phyloP scores from a whole-genome alignment of 2,113 vertebrate species.

The Microtus ochrogaster region DNA sequence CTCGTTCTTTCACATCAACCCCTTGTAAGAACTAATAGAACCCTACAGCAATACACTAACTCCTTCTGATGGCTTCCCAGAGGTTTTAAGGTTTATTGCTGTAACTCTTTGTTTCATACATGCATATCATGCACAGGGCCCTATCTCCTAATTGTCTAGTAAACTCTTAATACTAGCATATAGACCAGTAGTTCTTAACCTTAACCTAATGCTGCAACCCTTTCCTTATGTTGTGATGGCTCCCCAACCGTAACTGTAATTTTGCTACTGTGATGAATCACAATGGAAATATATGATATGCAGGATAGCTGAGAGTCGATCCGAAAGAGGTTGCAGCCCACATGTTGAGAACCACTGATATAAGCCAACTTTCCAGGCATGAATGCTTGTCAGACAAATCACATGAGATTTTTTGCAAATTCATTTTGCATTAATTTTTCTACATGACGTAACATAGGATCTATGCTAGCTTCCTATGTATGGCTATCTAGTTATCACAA shows the following conservation, averaged over 20 bases:
- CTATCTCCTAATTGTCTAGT: background rate
- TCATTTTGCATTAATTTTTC: background rate
- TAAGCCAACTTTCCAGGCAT: background rate
- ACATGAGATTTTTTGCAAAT: background rate
- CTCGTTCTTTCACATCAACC: too few relatives aligned
- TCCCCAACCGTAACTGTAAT: background rate
- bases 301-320: background rate
- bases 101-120: background rate
- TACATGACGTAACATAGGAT: background rate
- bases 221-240: background rate
- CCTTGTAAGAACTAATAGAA: too few relatives aligned
- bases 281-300: background rate
- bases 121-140: background rate
- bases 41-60: background rate
- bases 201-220: background rate
- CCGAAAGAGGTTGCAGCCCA: background rate
- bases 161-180: background rate
- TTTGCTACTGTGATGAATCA: background rate
- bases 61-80: background rate
- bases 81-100: background rate
- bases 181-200: background rate
- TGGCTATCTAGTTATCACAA: background rate
- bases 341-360: background rate
- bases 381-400: background rate
- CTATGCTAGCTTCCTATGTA: background rate